Evolutionary conservation across 2,888 invertebrate species (phyloP).

Genomic region (Ophion ventricosus): DNA sequence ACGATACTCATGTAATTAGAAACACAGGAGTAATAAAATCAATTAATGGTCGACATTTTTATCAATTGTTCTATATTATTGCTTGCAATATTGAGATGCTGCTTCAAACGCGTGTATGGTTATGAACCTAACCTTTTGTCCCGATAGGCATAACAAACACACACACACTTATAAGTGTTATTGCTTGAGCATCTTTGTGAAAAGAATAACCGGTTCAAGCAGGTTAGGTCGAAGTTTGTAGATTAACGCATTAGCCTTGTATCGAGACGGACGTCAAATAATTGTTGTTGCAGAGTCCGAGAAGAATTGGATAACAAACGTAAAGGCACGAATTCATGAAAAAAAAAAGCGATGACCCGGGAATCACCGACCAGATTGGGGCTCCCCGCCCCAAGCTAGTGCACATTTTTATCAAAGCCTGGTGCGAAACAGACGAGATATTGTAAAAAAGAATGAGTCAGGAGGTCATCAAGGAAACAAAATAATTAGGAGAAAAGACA

Average conservation of each 20-base stretch:
- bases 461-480: conserved; percentile 37
- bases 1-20: too few species aligned
- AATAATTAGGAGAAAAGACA: conserved; percentile 46
- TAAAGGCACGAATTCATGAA: not conserved
- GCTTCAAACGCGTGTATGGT: not conserved
- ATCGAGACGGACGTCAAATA: conserved; percentile 15
- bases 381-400: not conserved
- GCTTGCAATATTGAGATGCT: not conserved
- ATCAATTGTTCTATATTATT: not conserved
- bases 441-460: conserved; percentile 30
- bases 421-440: conserved; percentile 10
- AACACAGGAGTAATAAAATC: too few species aligned
- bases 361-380: conserved; percentile 4
- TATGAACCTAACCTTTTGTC: conserved; percentile 3
- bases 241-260: conserved; percentile 41
- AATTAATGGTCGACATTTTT: too few species aligned
- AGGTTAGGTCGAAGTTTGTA: conserved; percentile 6
- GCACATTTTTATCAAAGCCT: not conserved
- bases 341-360: not conserved
- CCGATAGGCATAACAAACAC: conserved; percentile 11
- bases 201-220: conserved; percentile 12
- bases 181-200: not conserved
- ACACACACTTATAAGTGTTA: conserved; percentile 18
- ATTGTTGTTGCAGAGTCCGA: conserved; percentile 4
- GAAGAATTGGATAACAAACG: conserved; percentile 9